Evolutionary conservation across 2,888 invertebrate species (phyloP), one percentile per base, ranked within the genome.

Genomic region (Ferdinandea cuprea): DNA sequence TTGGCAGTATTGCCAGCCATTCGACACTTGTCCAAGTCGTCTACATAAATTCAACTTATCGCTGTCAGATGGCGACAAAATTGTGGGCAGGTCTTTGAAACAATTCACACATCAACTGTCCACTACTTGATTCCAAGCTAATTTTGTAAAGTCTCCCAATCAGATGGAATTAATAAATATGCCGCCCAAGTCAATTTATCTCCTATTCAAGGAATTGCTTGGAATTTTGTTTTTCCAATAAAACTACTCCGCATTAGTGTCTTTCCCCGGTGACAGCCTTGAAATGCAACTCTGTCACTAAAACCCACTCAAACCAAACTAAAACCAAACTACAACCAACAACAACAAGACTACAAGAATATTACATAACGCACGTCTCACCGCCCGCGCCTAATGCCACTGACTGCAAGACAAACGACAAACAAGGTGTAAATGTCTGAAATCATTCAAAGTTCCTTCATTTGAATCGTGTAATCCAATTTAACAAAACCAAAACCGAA

Each of bases 341-440:
- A 63, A 68, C 35, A 37, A 59, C 28, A 61, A 17, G 19, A 3
- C 63, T 56, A 46, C 19, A 5, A 25, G 5, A 3, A 25, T 25
- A 25, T 5, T 65, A 37, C 35, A 65, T n/a, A 0, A 13, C 3
- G 15, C 7, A 13, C 40, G 13, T 37, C 59, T 54, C 56, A 9
- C 13, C 72, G 54, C 40, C 54, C 25, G 19, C 42, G 19, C 42
- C 61, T 63, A 69, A 74, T 50, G 30, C 74, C 58, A 44, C 42
- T 30, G 42, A 50, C 42, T 30, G 42, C 42, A 59, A 66, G 54
- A 66, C 81, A 71, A 66, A 54, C 65, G 19, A 58, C 58, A 72
- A 83, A 72, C 83, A 77, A 83, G 83, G 77, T 83, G 83, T 77
- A 83, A 83, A 83, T 77, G 56, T 61, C 77, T 68, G 77, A 83